A percentile compares a stretch with the other conserved stretches of the same genome.
phyloP scores from a whole-genome alignment of 2,113 vertebrate genomes.

The Meleagris gallopavo region DNA sequence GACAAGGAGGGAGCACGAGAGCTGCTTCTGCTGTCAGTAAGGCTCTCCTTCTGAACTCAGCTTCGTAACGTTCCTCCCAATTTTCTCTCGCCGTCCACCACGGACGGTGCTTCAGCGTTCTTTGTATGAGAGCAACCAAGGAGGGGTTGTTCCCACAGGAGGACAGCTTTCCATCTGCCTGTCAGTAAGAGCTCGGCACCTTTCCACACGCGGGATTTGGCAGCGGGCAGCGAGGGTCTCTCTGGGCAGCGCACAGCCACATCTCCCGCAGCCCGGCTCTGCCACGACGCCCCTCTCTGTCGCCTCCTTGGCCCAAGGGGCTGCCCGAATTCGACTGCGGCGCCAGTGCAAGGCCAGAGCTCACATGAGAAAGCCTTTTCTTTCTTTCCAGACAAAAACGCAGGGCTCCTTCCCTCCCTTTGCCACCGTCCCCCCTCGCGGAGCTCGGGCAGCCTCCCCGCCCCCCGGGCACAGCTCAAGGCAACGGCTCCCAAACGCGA shows the following conservation, averaged over 20 bases:
- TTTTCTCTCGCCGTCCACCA: not conserved
- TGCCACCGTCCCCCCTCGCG: not conserved
- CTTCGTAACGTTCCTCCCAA: not conserved
- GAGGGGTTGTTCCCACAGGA: not conserved
- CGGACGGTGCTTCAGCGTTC: not conserved
- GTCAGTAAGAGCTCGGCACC: not conserved
- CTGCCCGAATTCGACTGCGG: not conserved
- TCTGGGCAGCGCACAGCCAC: not conserved
- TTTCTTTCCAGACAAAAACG: not conserved
- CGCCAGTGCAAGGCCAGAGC: not conserved
- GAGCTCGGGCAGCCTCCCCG: not conserved
- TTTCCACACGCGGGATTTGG: not conserved
- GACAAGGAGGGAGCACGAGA: slow-evolving; percentile 23
- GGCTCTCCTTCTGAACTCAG: not conserved
- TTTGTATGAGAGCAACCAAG: not conserved
- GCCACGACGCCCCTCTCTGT: slow-evolving; percentile 1
- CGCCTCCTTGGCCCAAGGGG: rapidly evolving
- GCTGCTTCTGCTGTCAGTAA: not conserved
- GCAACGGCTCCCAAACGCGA: not conserved
- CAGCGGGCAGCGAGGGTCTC: not conserved
- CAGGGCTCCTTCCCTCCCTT: not conserved
- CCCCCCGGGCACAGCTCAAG: not conserved
- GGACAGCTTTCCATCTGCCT: not conserved
- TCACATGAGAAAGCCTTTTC: not conserved
- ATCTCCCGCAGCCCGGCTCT: not conserved